Evolutionary conservation across 2,113 vertebrate genomes (phyloP), one percentile per base, ranked within the genome.

Genomic region (Tragelaphus imberbis): DNA sequence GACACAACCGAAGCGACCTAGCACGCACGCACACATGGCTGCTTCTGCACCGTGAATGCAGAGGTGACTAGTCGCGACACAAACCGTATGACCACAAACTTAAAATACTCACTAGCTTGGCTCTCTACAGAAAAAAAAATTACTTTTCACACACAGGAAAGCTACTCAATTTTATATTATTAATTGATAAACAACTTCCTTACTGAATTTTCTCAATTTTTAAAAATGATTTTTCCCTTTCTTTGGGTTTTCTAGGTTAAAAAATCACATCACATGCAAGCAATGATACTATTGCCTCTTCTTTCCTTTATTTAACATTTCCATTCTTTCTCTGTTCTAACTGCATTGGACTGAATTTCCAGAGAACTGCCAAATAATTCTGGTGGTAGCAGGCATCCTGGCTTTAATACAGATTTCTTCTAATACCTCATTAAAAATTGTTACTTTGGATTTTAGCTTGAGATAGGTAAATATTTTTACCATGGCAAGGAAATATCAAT

Each of bases 11-110:
- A 77, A 40, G 36, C 0, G 6, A 27, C 40, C 23, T 77, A 27
- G 71, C 36, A 2, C 0, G 3, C 36, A 27, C 1, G 3, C 40
- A 27, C 1, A 0, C 71, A 0, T 7, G 71, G 12, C 84, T 61
- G 8, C 21, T 55, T 65, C 65, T 55, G 75, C 25, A 14, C 58
- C 27, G 30, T 5, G 16, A 47, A n/a, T 21, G 58, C 49, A 56
- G n/a, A 55, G 47, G 23, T 49, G 53, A 25, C 21, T 2, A 13
- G 33, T 65, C 80, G 9, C 0, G 25, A 7, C 2, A 81, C 28
- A 47, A 9, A 19, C 27, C 3, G 21, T n/a, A 65, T 19, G 51
- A 61, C 44, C 17, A 55, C 33, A 71, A 17, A 68, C 25, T 36
- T 75, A 12, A 61, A 59, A 80, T 49, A 49, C 23, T 88, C 44